Conservation (phyloP, 35 echinoderm and acorn worm genomes). For the Lytechinus pictus region DNA sequence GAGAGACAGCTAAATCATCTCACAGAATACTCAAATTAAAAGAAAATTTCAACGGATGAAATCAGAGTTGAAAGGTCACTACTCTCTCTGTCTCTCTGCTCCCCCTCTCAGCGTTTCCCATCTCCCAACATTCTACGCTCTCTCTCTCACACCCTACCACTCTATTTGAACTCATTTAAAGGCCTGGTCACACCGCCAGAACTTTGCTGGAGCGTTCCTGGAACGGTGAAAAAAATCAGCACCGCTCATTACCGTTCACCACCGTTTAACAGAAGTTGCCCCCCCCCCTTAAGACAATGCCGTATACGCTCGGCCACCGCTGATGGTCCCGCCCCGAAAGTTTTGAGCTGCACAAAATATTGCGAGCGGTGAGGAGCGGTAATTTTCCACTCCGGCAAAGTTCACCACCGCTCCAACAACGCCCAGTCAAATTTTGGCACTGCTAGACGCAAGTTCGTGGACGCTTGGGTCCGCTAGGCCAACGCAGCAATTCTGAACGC, state of each 20-base stretch:
- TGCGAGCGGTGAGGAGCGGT: constrained; percentile 27
- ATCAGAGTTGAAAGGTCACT: no score
- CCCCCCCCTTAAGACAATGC: background rate
- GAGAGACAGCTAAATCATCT: no score
- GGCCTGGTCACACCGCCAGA: constrained; percentile 38
- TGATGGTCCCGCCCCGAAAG: constrained; percentile 41
- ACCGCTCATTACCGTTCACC: background rate
- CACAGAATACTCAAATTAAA: no score
- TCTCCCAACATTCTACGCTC: no score
- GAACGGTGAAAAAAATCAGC: background rate
- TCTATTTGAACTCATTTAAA: background rate
- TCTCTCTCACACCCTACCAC: no score
- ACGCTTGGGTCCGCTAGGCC: constrained; percentile 39
- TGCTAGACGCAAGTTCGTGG: constrained; percentile 36
- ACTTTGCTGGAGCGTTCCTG: constrained; percentile 44
- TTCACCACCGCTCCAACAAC: constrained; percentile 35
- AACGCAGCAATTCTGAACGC: constrained; percentile 37
- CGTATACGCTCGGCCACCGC: constrained; percentile 39
- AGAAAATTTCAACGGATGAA: no score
- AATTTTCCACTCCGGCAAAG: constrained; percentile 31
- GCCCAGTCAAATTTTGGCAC: constrained; percentile 24
- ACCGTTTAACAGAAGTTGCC: background rate
- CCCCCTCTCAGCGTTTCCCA: no score
- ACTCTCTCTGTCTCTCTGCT: no score
- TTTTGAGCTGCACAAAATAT: constrained; percentile 46